Evolutionary conservation across 2,113 vertebrate genomes (phyloP), one percentile per base, ranked within the genome.

Genomic region (Seriola aureovittata): DNA sequence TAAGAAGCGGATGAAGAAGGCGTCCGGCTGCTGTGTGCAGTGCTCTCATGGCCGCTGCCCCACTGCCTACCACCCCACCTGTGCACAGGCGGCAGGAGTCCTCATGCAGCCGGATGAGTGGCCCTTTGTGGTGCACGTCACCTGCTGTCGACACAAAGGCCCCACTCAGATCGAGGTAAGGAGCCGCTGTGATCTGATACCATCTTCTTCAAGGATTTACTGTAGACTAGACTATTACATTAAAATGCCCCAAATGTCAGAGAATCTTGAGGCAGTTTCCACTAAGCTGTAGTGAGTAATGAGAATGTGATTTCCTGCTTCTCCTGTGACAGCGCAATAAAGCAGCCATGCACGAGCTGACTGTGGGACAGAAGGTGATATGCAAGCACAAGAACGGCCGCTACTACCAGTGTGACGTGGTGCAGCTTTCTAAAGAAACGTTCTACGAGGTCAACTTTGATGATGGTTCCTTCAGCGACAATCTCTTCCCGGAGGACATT

Each of bases 401-500:
- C 42, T 99, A 98, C 93, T 99, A 99, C 93, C 98, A 99, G 38
- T 98, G 97, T 34, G 98, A 99, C 75, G 98, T 99, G 89, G 95
- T 97, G 83, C 97, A 96, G 88, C 96, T 99, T 76, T 96, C 97
- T 36, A 98, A 97, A 13, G 98, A 99, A 93, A 99, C 97, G 3
- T 99, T 99, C 93, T 99, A 99, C 0, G 97, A 99, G 89, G 98
- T 99, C 94, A 99, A 99, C 93, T 99, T 98, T 5, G 98, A 99
- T 38, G 98, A 99, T 10, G 98, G 98, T 21, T 99, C 98, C 88
- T 99, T 99, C 94, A 99, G 98, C 0, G 98, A 99, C 85, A 99
- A 99, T 91, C 96, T 99, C 17, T 99, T 98, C 81, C 98, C 98
- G 5, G 97, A 99, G 85, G 98, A 99, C 89, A 99, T 99, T 69